These are phyloP conservation scores for Potamarius usumacintae DNA, from an alignment of 2,113 vertebrate genomes.

Conservation along the genomic window DNA sequence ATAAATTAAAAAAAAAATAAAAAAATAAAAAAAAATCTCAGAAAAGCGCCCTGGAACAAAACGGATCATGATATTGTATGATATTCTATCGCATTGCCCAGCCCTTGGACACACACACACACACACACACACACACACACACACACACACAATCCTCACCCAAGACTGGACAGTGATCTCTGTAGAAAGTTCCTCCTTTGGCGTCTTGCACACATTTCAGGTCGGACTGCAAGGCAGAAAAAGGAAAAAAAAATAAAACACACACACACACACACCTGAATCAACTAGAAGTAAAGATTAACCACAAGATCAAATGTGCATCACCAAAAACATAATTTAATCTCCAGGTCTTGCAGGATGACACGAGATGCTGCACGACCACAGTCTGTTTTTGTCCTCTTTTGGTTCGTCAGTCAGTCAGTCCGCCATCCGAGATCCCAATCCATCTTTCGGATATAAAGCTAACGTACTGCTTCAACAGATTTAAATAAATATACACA, in stretches of 20 bases:
- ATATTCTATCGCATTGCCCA: neutral
- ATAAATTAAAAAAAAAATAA: neutral
- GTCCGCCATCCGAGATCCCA: no score
- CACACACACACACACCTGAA: no score
- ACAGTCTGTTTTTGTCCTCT: no score
- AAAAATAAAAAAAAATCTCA: neutral
- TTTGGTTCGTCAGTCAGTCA: no score
- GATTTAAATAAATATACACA: no score
- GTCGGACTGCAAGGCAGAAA: conserved; percentile 81
- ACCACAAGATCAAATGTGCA: neutral
- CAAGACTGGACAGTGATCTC: conserved; percentile 97
- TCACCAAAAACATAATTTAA: no score
- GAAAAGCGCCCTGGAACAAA: neutral
- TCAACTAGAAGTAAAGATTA: neutral
- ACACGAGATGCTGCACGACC: no score
- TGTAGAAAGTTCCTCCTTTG: conserved; percentile 99
- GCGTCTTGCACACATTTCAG: conserved; percentile 98
- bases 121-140: neutral
- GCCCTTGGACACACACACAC: neutral
- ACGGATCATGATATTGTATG: neutral
- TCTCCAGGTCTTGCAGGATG: no score
- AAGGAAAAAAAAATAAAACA: conserved; percentile 37
- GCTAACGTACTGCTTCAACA: no score
- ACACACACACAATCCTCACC: conserved; percentile 77
- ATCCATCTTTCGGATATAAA: no score